Evolutionary conservation across 2,888 invertebrate species (phyloP), one percentile per base, ranked within the genome.

Genomic region (Apamea crenata): DNA sequence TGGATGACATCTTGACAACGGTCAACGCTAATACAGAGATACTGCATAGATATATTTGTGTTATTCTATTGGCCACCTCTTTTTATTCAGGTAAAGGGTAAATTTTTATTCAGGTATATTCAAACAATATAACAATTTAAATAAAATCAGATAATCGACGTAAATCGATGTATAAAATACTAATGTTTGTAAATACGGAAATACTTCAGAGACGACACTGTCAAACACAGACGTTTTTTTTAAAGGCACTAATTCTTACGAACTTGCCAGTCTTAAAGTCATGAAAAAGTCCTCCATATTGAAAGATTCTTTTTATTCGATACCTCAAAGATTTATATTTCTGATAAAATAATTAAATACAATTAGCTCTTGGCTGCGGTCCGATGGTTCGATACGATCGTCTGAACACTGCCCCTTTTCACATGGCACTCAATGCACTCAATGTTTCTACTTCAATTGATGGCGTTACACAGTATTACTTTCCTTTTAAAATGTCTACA

Each of bases 381-480:
- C 87, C 90, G 94, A 84, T 93, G 93, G 86, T 75, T 89, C 87
- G 92, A 91, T 92, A 91, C 88, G 88, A 92, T 91, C 92, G 92
- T 91, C 92, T 92, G 93, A 81, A 71, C 90, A 89, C 88, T 90
- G 91, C 93, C 92, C 92, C 92, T 92, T 93, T 95, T 95, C 95
- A 94, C 95, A 94, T 94, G 94, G 89, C 89, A 90, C 88, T 90
- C 91, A 91, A 91, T 91, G 89, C 89, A 90, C 88, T 90, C 91
- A 91, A 91, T 91, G 91, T 90, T 89, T 90, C 92, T 91, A 88
- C 91, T 91, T 89, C 91, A 90, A 91, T 90, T 89, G 81, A 84
- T 80, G 76, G 89, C 70, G 50, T 70, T 83, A 85, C 72, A 77
- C 71, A 32, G 53, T 32, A 65, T 77, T 81, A 59, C 68, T 80